Base-by-base conservation (phyloP, 2,113 vertebrate genomes). In the Stigmatopora argus region DNA sequence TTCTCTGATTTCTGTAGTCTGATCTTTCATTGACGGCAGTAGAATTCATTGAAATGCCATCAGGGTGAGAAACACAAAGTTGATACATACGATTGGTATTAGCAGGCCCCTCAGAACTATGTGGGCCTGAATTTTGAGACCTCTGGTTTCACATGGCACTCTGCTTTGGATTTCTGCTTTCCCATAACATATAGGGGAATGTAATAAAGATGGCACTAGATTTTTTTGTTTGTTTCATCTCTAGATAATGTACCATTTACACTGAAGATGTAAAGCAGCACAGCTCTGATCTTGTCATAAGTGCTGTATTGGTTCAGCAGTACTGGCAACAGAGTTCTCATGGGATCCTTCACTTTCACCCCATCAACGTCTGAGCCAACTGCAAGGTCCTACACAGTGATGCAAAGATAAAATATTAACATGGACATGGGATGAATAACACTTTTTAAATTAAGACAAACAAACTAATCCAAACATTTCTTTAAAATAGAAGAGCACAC, bases 221-320 rank as follows among this genome's bases (percentile, higher is more conserved):
- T 31, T 23, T 14, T 56, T 23, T 21, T 52, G n/a, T 13, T 12
- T 0, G 1, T 23, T 23, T 53, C 51, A 13, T 12, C 8, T 21
- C 41, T 21, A 8, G n/a, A 23, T 23, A 60, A 8, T 6, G 67
- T 91, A 99, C 97, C 97, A 8, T 91, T 96, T 70, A 94, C 89
- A 80, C 94, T 93, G 85, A 99, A 98, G 81, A 99, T 98, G 74
- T 99, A 99, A 31, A 99, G 92, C 45, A 98, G 90, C 80, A 99
- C 95, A 17, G 95, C 94, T 85, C 97, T 85, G 71, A 98, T 96
- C 90, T 98, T 99, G 75, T 99, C 94, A 21, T 91, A 87, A 75
- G 79, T 94, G 52, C 90, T 91, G 66, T 93, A 86, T 7, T 71
- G 92, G 83, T 93, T 89, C 19, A 98, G 90, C 2, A 99, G 87